Evolutionary conservation across 2,797 vertebrate genomes (phyloP), one percentile per base, ranked within the genome.

Genomic region (Rhabdomys pumilio): DNA sequence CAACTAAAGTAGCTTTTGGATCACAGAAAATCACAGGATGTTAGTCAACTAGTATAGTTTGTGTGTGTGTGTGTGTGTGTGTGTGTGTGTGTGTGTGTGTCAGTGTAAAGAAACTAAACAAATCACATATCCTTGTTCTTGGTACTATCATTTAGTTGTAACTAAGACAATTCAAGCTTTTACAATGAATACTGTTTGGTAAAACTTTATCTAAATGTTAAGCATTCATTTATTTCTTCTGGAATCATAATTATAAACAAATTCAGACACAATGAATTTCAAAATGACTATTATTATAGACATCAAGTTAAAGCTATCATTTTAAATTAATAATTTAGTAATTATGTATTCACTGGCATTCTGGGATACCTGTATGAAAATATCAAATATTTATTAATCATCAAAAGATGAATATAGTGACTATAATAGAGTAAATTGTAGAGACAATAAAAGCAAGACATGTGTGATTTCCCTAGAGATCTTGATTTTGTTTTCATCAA

Each of bases 141-240:
- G 10, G 47, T 77, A 79, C 6, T 11, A 77, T 41, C 11, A 4
- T 41, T 15, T 77, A 65, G n/a, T n/a, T 61, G 15, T 85, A 17
- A 50, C 1, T 73, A 88, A 87, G 6, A 86, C 0, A 9, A 31
- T 41, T 76, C 3, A 22, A 47, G 24, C 1, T 55, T 91, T 93
- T 91, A 0, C 69, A 22, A 50, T 50, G 47, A 47, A 13, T 87
- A 76, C 0, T 26, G 1, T 72, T 50, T 53, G 4, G 1, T 80
- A 75, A 94, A 55, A 9, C 14, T 77, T 83, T 89, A n/a, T 31
- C 81, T 88, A 89, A 89, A 59, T 80, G 38, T 53, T 67, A 90
- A 75, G 1, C 14, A 41, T 15, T 9, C 6, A 19, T 76, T 6
- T 47, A 53, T 91, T 95, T 61, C 41, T 89, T 96, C 44, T 87